Evolutionary conservation across 2,888 invertebrate species (phyloP).

Genomic region (Cephus spinipes): DNA sequence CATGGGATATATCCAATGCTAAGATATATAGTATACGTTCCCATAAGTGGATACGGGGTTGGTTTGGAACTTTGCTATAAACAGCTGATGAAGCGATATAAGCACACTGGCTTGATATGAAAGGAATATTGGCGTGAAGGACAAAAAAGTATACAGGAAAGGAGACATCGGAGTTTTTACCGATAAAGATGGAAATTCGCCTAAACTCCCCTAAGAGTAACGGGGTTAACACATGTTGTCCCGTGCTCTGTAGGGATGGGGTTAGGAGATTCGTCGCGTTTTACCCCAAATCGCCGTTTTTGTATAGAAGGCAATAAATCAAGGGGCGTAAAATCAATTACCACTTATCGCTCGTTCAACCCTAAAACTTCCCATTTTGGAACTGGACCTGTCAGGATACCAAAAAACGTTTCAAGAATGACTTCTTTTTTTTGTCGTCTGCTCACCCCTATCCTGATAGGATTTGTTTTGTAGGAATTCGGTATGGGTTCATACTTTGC

Average conservation of each 20-base stretch:
- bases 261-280: slow-evolving; percentile 47
- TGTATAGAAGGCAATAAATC: slow-evolving; percentile 59
- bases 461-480: not conserved
- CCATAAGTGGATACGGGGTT: slow-evolving; percentile 1
- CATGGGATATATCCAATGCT: not conserved
- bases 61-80: not conserved
- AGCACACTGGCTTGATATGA: not conserved
- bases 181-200: slow-evolving; percentile 58
- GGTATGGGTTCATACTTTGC: not conserved
- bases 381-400: not conserved
- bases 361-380: not conserved
- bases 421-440: not conserved
- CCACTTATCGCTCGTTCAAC: slow-evolving; percentile 53
- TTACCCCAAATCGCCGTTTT: slow-evolving; percentile 61
- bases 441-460: not conserved
- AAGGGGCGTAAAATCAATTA: slow-evolving; percentile 65
- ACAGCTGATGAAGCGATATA: not conserved
- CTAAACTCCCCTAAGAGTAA: slow-evolving; percentile 28
- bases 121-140: slow-evolving; percentile 17
- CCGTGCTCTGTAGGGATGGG: slow-evolving; percentile 33
- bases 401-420: not conserved
- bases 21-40: not conserved
- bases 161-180: slow-evolving; percentile 25
- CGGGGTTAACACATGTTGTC: slow-evolving; percentile 46
- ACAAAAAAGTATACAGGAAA: slow-evolving; percentile 23